phyloP scores from a whole-genome alignment of 1,140 invertebrate genomes.

The Platorchestia sp. region DNA sequence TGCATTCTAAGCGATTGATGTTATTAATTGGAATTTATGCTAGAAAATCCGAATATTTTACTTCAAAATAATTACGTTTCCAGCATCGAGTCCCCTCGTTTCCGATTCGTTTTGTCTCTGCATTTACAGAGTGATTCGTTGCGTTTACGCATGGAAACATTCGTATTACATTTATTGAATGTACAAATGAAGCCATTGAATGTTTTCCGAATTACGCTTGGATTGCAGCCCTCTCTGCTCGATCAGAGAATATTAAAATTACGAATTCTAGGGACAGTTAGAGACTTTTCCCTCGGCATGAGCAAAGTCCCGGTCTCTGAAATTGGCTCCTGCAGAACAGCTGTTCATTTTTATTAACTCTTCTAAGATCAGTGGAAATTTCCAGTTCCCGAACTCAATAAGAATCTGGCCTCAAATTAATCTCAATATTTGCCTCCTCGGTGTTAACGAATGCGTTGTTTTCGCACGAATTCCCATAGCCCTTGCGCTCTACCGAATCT shows the following conservation, averaged over 20 bases:
- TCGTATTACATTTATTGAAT: neutral
- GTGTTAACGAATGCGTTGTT: neutral
- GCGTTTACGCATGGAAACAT: neutral
- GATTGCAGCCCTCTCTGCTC: neutral
- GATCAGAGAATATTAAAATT: neutral
- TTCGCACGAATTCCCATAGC: neutral
- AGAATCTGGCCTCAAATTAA: neutral
- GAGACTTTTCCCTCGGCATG: neutral
- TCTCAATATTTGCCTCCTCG: neutral
- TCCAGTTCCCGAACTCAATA: neutral
- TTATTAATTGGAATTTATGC: neutral
- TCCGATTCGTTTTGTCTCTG: neutral
- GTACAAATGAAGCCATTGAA: neutral
- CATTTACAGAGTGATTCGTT: neutral
- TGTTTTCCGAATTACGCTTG: neutral
- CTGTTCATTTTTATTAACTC: neutral
- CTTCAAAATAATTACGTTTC: neutral
- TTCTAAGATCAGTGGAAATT: neutral
- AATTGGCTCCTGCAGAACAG: neutral
- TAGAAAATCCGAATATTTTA: neutral
- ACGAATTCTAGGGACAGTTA: neutral
- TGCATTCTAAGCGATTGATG: neutral
- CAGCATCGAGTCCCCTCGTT: neutral
- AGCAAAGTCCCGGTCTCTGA: neutral
- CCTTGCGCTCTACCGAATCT: constrained; percentile 2